phyloP scores from a whole-genome alignment of 2,113 vertebrate species.

The Dryoscopus gambensis region DNA sequence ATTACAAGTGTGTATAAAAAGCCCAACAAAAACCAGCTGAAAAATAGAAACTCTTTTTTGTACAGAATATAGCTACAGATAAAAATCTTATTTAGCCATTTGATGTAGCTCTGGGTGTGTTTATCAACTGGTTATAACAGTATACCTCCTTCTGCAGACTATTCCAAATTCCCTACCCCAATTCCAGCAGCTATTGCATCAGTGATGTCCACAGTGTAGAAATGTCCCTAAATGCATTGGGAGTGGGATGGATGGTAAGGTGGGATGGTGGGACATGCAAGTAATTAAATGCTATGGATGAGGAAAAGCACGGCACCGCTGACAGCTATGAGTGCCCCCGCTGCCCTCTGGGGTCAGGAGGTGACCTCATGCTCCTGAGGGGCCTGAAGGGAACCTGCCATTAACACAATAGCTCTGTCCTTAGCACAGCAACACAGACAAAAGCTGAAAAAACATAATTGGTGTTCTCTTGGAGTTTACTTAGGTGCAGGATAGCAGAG shows the following conservation, averaged over 20 bases:
- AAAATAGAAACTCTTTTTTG: background rate
- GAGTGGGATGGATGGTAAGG: background rate
- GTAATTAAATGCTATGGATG: background rate
- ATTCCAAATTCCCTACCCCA: background rate
- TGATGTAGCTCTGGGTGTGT: background rate
- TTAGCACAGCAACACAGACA: background rate
- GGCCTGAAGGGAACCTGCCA: background rate
- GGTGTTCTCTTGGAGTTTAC: slow-evolving; percentile 1
- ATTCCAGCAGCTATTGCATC: background rate
- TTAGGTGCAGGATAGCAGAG: background rate
- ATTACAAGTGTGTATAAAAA: background rate
- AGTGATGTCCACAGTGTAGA: background rate
- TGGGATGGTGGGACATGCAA: background rate
- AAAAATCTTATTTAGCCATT: background rate
- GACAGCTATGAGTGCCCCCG: background rate
- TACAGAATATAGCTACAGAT: background rate
- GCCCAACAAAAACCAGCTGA: background rate
- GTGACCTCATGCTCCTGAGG: background rate
- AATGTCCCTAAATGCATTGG: background rate
- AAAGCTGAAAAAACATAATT: slow-evolving; percentile 48
- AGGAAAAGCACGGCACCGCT: background rate
- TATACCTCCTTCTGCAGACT: background rate
- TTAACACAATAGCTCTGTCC: slow-evolving; percentile 15
- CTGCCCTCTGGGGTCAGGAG: slow-evolving; percentile 36
- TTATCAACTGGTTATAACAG: background rate